Evolutionary conservation across 2,797 vertebrate genomes (phyloP), one percentile per base, ranked within the genome.

Genomic region (Okamejei kenojei): DNA sequence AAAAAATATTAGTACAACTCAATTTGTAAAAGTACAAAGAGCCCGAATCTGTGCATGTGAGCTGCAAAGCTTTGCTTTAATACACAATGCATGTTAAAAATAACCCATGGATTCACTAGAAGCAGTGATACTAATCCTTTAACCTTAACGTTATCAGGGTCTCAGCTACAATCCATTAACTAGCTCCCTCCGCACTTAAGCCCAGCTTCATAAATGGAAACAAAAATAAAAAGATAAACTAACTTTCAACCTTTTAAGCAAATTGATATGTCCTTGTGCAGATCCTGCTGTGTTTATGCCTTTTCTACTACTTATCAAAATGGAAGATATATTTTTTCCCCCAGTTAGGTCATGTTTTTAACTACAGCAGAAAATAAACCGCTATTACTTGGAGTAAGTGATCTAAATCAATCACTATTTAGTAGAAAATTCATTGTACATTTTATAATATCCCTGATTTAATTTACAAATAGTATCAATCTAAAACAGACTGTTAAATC

Each of bases 11-110:
- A 90, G 38, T 68, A 84, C 94, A 94, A 94, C 94, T 94, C 95
- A 95, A 96, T 96, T 96, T 96, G 96, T 95, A 95, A 93, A 95
- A 84, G 95, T 73, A 91, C 26, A 13, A 76, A 45, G 35, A 95
- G 61, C 93, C 94, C 95, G 94, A 93, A 93, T 95, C 94, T 95
- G 93, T 93, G 95, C 93, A 93, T 95, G 93, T 95, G 78, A 95
- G 94, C 93, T 95, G 94, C 93, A 78, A 96, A 95, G 94, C 93
- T 93, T 94, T 76, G 35, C 29, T 68, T 95, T 94, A 78, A 94
- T 95, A 93, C 88, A 94, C 94, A 95, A 94, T 76, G 93, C 93
- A 93, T 94, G 38, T 45, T 35, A 76, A 45, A 92, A 92, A 54
- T 76, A 92, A 73, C 26, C 68, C 71, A 45, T 74, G 76, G 84